These are phyloP conservation scores for Aphidoletes aphidimyza DNA, from an alignment of 2,888 invertebrate genomes.

Conservation along the genomic window DNA sequence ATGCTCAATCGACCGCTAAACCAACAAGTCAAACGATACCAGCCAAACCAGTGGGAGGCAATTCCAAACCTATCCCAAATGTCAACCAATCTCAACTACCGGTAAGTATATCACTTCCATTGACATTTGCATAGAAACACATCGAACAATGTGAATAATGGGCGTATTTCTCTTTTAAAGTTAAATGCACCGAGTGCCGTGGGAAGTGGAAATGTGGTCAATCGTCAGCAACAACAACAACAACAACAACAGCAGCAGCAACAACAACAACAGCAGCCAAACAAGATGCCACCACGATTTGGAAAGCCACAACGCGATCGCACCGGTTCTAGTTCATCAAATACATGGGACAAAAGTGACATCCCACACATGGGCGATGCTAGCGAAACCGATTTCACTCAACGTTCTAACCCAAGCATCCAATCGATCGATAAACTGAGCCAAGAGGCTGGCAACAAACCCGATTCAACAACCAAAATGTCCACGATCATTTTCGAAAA, in stretches of 20 bases:
- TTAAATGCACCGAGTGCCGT: neutral
- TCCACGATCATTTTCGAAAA: slow-evolving; percentile 92
- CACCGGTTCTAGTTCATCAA: slow-evolving; percentile 65
- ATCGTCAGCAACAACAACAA: slow-evolving; percentile 63
- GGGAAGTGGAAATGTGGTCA: slow-evolving; percentile 60
- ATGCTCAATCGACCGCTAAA: neutral
- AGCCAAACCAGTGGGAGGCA: slow-evolving; percentile 61
- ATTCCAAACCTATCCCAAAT: slow-evolving; percentile 67
- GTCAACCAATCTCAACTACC: slow-evolving; percentile 65
- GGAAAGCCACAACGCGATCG: slow-evolving; percentile 77
- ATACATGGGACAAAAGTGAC: slow-evolving; percentile 87
- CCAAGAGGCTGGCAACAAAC: slow-evolving; percentile 66
- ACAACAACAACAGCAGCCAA: slow-evolving; percentile 70
- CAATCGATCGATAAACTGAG: slow-evolving; percentile 67
- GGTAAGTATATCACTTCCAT: too few species aligned
- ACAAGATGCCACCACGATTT: slow-evolving; percentile 80
- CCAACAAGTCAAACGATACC: slow-evolving; percentile 53
- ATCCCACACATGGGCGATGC: neutral
- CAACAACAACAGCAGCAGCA: slow-evolving; percentile 78
- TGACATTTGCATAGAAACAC: too few species aligned
- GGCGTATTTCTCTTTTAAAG: neutral
- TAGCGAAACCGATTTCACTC: neutral
- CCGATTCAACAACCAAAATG: slow-evolving; percentile 65
- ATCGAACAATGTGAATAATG: slow-evolving; percentile 61
- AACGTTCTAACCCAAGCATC: neutral